Evolutionary conservation across 2,888 invertebrate genomes (phyloP).

Genomic region (Caenorhabditis sulstoni): DNA sequence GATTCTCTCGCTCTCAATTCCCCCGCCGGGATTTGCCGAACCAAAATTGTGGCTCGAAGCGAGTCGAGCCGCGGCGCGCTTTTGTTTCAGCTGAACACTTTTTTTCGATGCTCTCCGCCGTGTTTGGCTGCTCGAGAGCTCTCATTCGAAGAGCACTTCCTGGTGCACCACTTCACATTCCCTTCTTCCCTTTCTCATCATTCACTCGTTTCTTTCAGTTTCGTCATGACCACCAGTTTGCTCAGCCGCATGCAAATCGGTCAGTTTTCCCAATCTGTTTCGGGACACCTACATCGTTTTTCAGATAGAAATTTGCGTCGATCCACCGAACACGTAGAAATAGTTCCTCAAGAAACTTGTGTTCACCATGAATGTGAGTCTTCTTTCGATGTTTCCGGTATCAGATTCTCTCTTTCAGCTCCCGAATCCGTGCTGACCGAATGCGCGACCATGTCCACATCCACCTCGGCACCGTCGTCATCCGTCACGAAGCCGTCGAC

Average conservation of each 20-base stretch:
- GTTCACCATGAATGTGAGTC: slow-evolving; percentile 66
- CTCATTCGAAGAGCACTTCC: slow-evolving; percentile 24
- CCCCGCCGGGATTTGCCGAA: neutral
- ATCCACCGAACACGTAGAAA: slow-evolving; percentile 67
- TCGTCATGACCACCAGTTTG: slow-evolving; percentile 28
- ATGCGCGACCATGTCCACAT: slow-evolving; percentile 45
- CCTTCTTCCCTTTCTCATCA: neutral
- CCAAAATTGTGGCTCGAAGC: neutral
- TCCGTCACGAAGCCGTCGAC: slow-evolving; percentile 25
- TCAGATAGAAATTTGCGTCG: slow-evolving; percentile 61
- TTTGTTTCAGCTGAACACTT: slow-evolving; percentile 27
- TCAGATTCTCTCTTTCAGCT: slow-evolving; percentile 7
- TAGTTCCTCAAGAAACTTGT: slow-evolving; percentile 66
- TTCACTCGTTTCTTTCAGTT: neutral
- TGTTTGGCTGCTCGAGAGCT: neutral
- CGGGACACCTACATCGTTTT: neutral
- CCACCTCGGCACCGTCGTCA: neutral
- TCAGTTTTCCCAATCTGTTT: neutral
- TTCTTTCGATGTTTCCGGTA: neutral
- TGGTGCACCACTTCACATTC: slow-evolving; percentile 13
- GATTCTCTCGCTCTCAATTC: neutral
- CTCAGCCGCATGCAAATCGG: slow-evolving; percentile 46
- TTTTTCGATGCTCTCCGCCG: slow-evolving; percentile 9
- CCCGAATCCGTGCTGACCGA: slow-evolving; percentile 47
- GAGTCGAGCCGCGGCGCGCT: neutral